Evolutionary conservation across 23 tunicate species (phyloP), one percentile per base, ranked within the genome.

Genomic region (Trididemnum clinides): DNA sequence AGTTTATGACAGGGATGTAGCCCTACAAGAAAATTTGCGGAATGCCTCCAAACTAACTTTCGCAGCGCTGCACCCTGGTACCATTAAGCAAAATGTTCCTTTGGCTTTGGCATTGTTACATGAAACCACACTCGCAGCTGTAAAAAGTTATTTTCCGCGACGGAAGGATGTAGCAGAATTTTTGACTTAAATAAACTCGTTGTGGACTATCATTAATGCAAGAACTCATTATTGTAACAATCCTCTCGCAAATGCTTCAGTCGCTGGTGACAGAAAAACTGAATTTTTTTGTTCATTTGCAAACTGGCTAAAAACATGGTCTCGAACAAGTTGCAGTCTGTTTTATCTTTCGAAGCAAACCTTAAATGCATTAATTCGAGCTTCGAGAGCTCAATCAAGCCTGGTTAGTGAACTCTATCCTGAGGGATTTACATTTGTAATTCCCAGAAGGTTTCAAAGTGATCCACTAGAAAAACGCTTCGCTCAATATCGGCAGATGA

Each of bases 281-380:
- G 69, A 51, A 21, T 78, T 78, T 54, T 25, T 78, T 6, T 35
- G n/a, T n/a, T 78, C 83, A 30, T 18, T 78, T 25, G 66, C 70
- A 21, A 23, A 78, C 28, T 78, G 83, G 83, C 25, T 78, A 6
- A 37, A 51, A 29, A 32, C 25, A 22, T 78, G 83, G 83, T 3
- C 22, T 5, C 1, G 6, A 2, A 78, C 38, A 6, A 22, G 35
- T 33, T 27, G 57, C 25, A 23, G 35, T 28, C 5, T n/a, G n/a
- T n/a, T n/a, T n/a, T n/a, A n/a, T n/a, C n/a, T n/a, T n/a, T 51
- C 83, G 2, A 78, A 78, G 66, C 83, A 78, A 28, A 78, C 83
- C 1, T 50, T 5, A 10, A 6, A 22, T 3, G 83, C 83, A 6
- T 54, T 78, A 37, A 29, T 78, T 7, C 23, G n/a, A 33, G 51